These are phyloP conservation scores for Zoanthus solanderi DNA, from an alignment of 92 coral and sea anemone genomes.

Conservation along the genomic window DNA sequence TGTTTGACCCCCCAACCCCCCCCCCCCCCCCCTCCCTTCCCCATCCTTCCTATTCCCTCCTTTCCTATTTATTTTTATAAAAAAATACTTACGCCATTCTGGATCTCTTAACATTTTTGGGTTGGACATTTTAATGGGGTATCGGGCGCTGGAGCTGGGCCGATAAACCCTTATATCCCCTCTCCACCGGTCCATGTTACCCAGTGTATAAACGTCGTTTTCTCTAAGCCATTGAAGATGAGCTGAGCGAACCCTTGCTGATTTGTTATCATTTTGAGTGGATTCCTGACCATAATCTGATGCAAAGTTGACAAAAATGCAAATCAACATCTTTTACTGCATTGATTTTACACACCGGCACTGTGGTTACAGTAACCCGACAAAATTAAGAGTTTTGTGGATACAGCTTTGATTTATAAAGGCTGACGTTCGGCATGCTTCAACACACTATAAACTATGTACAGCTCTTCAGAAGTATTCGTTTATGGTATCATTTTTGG, in stretches of 20 bases:
- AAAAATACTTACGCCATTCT: conserved; percentile 67
- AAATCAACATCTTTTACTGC: too few relatives aligned
- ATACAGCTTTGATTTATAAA: too few relatives aligned
- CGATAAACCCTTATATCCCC: conserved; percentile 60
- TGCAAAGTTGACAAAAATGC: not conserved
- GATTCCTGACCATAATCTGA: conserved; percentile 71
- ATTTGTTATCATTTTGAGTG: conserved; percentile 74
- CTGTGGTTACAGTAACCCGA: too few relatives aligned
- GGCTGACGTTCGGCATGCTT: too few relatives aligned
- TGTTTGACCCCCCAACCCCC: too few relatives aligned
- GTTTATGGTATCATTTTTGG: too few relatives aligned
- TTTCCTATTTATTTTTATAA: not conserved
- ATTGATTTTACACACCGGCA: too few relatives aligned
- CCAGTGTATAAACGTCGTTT: conserved; percentile 68
- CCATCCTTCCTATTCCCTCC: too few relatives aligned
- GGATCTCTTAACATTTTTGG: conserved; percentile 68
- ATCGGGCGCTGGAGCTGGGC: conserved; percentile 87
- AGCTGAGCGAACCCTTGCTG: conserved; percentile 78
- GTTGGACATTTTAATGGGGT: conserved; percentile 64
- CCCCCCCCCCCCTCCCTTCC: too few relatives aligned
- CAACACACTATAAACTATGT: too few relatives aligned
- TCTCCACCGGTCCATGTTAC: conserved; percentile 64
- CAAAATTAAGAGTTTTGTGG: too few relatives aligned
- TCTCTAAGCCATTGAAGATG: conserved; percentile 84
- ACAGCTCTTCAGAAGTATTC: too few relatives aligned